Evolutionary conservation across 2,888 invertebrate genomes (phyloP), one percentile per base, ranked within the genome.

Genomic region (Melinopterus prodromus): DNA sequence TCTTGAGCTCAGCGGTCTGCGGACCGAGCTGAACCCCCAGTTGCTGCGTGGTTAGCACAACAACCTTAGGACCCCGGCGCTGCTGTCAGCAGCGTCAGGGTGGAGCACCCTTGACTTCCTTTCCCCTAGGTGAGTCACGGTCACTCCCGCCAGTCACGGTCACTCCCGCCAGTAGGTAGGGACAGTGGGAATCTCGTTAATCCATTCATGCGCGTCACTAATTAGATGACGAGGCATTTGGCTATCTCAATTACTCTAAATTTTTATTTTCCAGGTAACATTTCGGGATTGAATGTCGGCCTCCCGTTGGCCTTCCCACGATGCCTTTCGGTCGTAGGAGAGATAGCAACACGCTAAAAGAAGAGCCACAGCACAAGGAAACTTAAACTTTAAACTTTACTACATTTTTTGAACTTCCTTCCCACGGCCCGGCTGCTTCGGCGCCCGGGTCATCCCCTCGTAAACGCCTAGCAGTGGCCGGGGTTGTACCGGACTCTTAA

Each of bases 141-240:
- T n/a, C n/a, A n/a, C n/a, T n/a, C n/a, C n/a, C n/a, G n/a, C n/a
- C n/a, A n/a, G n/a, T n/a, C n/a, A n/a, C n/a, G n/a, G n/a, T n/a
- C n/a, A n/a, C n/a, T n/a, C n/a, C n/a, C n/a, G n/a, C n/a, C n/a
- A n/a, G n/a, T n/a, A n/a, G n/a, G 53, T 89, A 90, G 90, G 90
- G 90, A 90, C 90, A 90, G 90, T 88, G 88, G 89, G 89, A 90
- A 90, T 90, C 89, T 90, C 89, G 88, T 90, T 90, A 88, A 89
- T 90, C 90, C 90, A 90, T 90, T 91, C 89, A 88, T 90, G 89
- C 88, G 89, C 89, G 88, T 88, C 88, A 88, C 88, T 88, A 90
- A 89, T 90, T 90, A 90, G 88, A 89, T 88, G 90, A 89, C 89
- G 89, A 90, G 80, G 81, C 82, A 81, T 82, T 82, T 81, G 82